These are phyloP conservation scores for Cyanistes caeruleus DNA, from an alignment of 2,113 vertebrate species.

Conservation along the genomic window DNA sequence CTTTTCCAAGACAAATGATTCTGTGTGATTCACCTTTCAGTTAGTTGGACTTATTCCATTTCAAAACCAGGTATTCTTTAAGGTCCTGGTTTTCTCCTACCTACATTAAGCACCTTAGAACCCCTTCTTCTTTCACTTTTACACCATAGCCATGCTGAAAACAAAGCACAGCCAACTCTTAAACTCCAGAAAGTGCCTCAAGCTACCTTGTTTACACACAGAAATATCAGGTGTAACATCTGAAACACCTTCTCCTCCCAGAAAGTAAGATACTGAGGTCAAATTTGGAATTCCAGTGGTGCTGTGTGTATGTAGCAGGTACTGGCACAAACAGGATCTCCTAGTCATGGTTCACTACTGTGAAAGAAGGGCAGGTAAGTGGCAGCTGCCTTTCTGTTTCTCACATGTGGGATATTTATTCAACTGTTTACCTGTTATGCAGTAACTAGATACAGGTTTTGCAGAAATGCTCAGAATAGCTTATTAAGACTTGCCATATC, in stretches of 20 bases:
- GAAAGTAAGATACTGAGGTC: neutral
- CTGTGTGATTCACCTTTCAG: neutral
- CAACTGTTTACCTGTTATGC: neutral
- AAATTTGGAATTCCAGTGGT: neutral
- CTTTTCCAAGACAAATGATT: neutral
- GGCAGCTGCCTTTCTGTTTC: neutral
- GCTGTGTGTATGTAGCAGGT: neutral
- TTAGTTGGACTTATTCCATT: neutral
- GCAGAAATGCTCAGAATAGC: neutral
- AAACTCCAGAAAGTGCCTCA: neutral
- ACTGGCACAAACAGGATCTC: neutral
- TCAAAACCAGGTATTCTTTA: neutral
- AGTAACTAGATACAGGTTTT: neutral
- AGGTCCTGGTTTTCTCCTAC: neutral
- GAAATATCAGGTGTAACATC: neutral
- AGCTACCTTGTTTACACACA: neutral
- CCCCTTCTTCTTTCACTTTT: neutral
- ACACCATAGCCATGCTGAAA: neutral
- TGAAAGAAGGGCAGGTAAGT: neutral
- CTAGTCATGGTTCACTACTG: accelerated
- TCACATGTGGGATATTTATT: neutral
- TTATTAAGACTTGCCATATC: neutral
- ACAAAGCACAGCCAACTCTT: neutral
- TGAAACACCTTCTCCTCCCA: neutral
- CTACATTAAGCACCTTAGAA: neutral